Base-by-base conservation (phyloP, 2,113 vertebrate genomes). In the Carollia perspicillata region DNA sequence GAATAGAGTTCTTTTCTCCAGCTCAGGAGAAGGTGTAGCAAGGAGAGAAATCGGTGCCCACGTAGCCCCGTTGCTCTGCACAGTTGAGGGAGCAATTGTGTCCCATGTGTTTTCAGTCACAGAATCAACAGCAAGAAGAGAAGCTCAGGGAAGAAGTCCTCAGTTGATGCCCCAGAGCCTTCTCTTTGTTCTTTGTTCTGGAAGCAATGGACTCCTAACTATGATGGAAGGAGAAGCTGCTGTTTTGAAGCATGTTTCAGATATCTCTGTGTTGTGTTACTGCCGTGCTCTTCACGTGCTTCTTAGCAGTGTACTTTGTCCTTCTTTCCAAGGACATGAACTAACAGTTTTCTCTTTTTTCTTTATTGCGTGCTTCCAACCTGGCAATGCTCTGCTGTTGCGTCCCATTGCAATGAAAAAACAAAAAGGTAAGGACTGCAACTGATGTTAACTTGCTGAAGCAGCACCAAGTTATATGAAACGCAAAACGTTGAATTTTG, bases 381-480 rank as follows among this genome's bases (percentile, higher is more conserved):
- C 49, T 51, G 90, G 9, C 47, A 86, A 9, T 55, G 86, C 87
- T 72, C 11, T 55, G 85, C 35, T 53, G 26, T 65, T 53, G 26
- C 47, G 65, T 93, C 53, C 22, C 2, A 0, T 79, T n/a, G 26
- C 17, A 26, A 79, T 93, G 78, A 97, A 96, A 74, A 74, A 85
- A 93, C 79, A 33, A 77, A 96, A 97, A 97, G 95, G 94, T 97
- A 94, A 97, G 95, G 80, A 81, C 23, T 66, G 20, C 8, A 22
- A 55, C 40, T 84, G 23, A 17, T 78, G 37, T 68, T 68, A 42
- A 26, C 16, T 17, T 63, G 14, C 49, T 33, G 8, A 0, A 49
- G 49, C 1, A 0, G 47, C 53, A 35, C 3, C 14, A 14, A 17
- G 14, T 2, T 5, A 13, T 2, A 6, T 65, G 49, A 60, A 12